Base-by-base conservation (phyloP, 2,888 invertebrate species). In the Scaptomyza tumidula region DNA sequence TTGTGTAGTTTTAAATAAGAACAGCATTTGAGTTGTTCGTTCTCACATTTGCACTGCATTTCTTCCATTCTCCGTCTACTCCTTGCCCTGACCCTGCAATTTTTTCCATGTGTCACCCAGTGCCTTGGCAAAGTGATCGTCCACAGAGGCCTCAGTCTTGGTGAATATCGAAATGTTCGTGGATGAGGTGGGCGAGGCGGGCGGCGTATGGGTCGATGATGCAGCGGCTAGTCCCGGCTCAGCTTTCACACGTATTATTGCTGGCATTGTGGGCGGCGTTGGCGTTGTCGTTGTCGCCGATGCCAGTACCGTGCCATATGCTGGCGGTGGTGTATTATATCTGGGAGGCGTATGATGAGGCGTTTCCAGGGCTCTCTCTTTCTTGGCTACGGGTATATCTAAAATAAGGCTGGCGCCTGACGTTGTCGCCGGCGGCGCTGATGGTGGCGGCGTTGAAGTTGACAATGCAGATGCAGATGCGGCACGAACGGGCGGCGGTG, bases 101-200 rank as follows among this genome's bases (percentile, higher is more conserved):
- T 95, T 95, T 72, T 93, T 93, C 97, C 97, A 97, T 0, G 97
- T 97, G 89, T 96, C 96, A 31, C 95, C 95, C 48, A 98, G 93
- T 0, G 98, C 97, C 93, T 97, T 97, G 35, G 97, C 97, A 93
- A 98, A 98, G 91, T 98, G 98, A 90, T 98, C 97, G 92, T 98
- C 97, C 46, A 98, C 97, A 69, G 95, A 95, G 39, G 90, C 90
- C 55, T 86, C 90, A 54, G 90, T 67, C 90, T 86, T 70, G 56
- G 81, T 76, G 65, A 84, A 80, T 65, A 87, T 84, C 45, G 90
- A 88, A 44, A 84, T 78, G 61, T 87, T 80, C 6, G 88, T 85
- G 59, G 90, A 82, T 44, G 86, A 86, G 58, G 85, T 83, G 60
- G 90, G 84, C 46, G 90, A 88, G 48, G 88, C 88, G 31, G 89